phyloP scores from a whole-genome alignment of 2,113 vertebrate species.

The Taurulus bubalis region DNA sequence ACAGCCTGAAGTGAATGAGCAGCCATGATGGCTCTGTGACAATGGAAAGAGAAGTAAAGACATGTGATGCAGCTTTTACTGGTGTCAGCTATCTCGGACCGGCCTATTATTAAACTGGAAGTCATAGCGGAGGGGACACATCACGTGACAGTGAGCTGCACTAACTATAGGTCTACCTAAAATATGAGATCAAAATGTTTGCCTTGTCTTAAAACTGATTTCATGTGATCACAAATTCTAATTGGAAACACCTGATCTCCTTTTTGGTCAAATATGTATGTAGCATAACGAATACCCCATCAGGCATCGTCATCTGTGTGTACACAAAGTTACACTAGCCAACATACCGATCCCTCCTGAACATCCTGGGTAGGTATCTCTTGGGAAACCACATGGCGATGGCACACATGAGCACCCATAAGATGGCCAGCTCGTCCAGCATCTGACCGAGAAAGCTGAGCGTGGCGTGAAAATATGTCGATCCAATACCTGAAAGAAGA shows the following conservation, averaged over 20 bases:
- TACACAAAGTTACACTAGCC: neutral
- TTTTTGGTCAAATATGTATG: neutral
- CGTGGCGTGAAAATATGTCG: slow-evolving; percentile 97
- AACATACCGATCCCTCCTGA: slow-evolving; percentile 92
- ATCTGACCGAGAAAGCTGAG: slow-evolving; percentile 99
- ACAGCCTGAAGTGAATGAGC: slow-evolving; percentile 28
- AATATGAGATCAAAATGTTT: neutral
- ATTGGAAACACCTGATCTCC: neutral
- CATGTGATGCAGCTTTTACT: slow-evolving; percentile 71
- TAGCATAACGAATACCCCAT: neutral
- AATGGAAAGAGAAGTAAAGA: slow-evolving; percentile 73
- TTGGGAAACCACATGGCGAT: slow-evolving; percentile 99
- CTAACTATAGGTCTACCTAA: neutral
- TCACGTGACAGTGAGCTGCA: slow-evolving; percentile 41
- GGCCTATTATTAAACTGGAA: slow-evolving; percentile 73
- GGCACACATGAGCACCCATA: slow-evolving; percentile 98
- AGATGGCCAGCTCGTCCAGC: slow-evolving; percentile 96
- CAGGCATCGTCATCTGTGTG: neutral
- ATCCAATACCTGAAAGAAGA: slow-evolving; percentile 90
- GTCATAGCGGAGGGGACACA: slow-evolving; percentile 31
- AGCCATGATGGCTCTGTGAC: slow-evolving; percentile 39
- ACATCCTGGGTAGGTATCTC: slow-evolving; percentile 93
- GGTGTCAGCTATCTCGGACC: slow-evolving; percentile 72
- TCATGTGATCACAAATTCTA: neutral
- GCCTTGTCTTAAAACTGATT: neutral